A percentile compares a stretch with the other conserved stretches of the same genome.
Evolutionary conservation across 1,140 invertebrate species (phyloP).

Genomic region (Reticulitermes speratus): DNA sequence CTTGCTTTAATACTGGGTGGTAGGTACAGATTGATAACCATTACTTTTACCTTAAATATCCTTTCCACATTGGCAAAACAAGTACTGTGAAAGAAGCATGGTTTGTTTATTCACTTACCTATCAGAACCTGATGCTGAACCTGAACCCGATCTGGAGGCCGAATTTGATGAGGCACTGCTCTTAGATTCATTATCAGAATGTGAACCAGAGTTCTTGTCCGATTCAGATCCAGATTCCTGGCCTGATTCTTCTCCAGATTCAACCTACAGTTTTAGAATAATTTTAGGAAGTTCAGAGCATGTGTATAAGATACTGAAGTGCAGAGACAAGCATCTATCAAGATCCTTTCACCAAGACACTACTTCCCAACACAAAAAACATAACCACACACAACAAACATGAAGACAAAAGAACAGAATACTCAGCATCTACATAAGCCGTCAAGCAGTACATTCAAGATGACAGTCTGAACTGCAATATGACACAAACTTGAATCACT

Average conservation of each 20-base stretch:
- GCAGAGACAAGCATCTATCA: background rate
- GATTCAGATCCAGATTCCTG: slow-evolving; percentile 48
- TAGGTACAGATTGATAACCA: too few species aligned
- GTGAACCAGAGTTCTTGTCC: slow-evolving; percentile 47
- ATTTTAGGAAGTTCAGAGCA: background rate
- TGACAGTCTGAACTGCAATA: too few species aligned
- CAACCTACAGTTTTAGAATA: slow-evolving; percentile 1
- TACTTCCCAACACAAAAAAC: background rate
- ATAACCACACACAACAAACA: background rate
- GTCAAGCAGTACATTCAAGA: too few species aligned
- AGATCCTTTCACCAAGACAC: background rate
- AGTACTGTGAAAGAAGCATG: too few species aligned
- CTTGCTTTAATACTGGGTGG: too few species aligned
- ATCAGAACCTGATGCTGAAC: slow-evolving; percentile 35
- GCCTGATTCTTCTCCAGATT: slow-evolving; percentile 42
- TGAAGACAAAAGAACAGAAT: too few species aligned
- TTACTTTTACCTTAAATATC: too few species aligned
- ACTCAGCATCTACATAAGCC: too few species aligned
- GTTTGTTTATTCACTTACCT: slow-evolving; percentile 44
- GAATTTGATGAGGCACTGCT: slow-evolving; percentile 62
- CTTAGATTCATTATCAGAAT: slow-evolving; percentile 61
- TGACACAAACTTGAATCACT: too few species aligned
- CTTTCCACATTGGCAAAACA: too few species aligned
- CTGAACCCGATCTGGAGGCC: slow-evolving; percentile 44
- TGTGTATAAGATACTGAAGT: too few species aligned